Conservation (phyloP, 2,888 invertebrate genomes). For the Gortyna flavago region DNA sequence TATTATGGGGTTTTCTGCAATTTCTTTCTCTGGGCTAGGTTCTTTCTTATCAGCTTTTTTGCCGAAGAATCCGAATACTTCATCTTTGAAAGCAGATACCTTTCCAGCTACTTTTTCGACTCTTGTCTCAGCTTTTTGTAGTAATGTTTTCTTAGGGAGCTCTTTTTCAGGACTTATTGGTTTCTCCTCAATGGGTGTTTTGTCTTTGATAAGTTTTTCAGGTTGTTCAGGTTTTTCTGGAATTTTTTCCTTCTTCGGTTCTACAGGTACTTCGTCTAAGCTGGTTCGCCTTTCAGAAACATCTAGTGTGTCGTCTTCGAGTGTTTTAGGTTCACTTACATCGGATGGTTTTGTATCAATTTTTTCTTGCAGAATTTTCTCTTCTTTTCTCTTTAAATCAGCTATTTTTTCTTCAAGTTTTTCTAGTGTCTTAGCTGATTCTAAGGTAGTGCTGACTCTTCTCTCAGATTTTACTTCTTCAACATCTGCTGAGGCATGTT, state of each 20-base stretch:
- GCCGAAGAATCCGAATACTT: constrained; percentile 64
- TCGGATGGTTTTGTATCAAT: constrained; percentile 26
- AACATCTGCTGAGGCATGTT: constrained; percentile 26
- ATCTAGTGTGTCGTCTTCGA: background rate
- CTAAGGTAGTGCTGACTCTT: constrained; percentile 76
- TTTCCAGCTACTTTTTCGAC: constrained; percentile 61
- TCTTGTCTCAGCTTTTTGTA: constrained; percentile 58
- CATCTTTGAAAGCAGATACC: constrained; percentile 54
- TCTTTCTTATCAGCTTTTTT: constrained; percentile 72
- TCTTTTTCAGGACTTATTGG: constrained; percentile 50
- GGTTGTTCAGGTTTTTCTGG: constrained; percentile 19
- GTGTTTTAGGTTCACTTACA: background rate
- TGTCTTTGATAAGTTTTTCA: constrained; percentile 13
- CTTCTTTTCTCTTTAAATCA: constrained; percentile 80
- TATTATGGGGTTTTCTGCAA: constrained; percentile 10
- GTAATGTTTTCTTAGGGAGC: constrained; percentile 56
- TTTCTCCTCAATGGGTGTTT: constrained; percentile 15
- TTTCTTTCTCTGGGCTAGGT: constrained; percentile 73
- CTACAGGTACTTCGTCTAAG: constrained; percentile 1
- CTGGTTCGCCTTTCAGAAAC: constrained; percentile 18
- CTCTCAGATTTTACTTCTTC: constrained; percentile 64
- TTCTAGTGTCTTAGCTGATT: constrained; percentile 85
- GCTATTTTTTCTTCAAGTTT: constrained; percentile 86
- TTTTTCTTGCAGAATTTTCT: constrained; percentile 25
- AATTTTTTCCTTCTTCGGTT: constrained; percentile 1